These are phyloP conservation scores for Hexactinellida sp. DNA, from an alignment of 37 sponge, comb jelly and placozoan species.

Conservation along the genomic window DNA sequence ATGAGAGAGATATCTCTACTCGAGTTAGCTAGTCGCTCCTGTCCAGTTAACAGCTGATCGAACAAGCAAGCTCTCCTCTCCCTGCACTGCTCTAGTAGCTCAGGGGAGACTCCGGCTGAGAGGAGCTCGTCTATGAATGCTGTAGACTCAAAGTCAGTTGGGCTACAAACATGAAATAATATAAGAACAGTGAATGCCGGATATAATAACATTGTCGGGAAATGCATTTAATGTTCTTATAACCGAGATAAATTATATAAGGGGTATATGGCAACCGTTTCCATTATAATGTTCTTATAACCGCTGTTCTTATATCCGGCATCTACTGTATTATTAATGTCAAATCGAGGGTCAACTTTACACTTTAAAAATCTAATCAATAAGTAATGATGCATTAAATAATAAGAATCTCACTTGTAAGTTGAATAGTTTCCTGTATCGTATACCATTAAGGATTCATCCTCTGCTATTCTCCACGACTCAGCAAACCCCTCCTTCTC, in stretches of 20 bases:
- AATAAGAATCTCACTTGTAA: background rate
- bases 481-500: constrained; percentile 37
- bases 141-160: background rate
- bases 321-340: no score
- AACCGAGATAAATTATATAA: no score
- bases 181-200: no score
- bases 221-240: no score
- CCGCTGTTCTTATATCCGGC: no score
- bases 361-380: no score
- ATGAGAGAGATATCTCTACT: background rate
- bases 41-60: constrained; percentile 4
- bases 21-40: background rate
- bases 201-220: no score
- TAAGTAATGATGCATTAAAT: background rate
- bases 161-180: background rate
- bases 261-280: no score
- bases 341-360: no score
- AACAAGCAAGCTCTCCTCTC: background rate
- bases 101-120: background rate
- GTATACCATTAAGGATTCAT: background rate
- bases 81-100: background rate
- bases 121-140: background rate
- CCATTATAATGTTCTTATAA: no score
- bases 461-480: background rate
- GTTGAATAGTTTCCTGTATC: background rate